phyloP scores from a whole-genome alignment of 2,113 vertebrate genomes.

The Dipodomys merriami region DNA sequence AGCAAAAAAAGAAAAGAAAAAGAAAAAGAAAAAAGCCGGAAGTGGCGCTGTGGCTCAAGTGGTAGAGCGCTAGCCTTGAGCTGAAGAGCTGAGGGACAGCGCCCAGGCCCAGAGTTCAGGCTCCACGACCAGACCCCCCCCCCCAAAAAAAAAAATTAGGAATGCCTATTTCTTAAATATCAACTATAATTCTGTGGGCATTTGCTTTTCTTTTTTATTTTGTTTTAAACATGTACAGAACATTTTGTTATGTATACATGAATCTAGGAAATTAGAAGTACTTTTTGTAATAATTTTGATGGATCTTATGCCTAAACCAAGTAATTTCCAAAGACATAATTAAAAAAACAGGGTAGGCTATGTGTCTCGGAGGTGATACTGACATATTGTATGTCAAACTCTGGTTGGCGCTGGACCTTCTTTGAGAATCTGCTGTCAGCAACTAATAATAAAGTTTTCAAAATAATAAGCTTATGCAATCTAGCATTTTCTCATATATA shows the following conservation, averaged over 20 bases:
- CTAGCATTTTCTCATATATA: background rate
- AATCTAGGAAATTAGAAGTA: background rate
- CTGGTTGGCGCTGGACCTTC: background rate
- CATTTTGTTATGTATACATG: conserved; percentile 24
- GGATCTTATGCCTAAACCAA: background rate
- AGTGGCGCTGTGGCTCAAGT: too few relatives aligned
- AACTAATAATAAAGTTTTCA: conserved; percentile 42
- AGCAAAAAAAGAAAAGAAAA: too few relatives aligned
- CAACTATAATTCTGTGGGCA: background rate
- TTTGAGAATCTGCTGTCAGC: background rate
- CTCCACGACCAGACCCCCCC: too few relatives aligned
- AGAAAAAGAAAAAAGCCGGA: too few relatives aligned
- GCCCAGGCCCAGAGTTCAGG: too few relatives aligned
- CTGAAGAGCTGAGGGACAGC: too few relatives aligned
- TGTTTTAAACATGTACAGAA: background rate
- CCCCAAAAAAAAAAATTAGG: background rate
- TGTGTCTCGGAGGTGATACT: background rate
- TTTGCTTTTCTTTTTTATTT: background rate
- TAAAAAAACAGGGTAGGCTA: background rate
- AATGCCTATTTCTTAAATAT: background rate
- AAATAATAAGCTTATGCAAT: background rate
- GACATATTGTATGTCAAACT: background rate
- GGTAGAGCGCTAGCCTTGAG: too few relatives aligned
- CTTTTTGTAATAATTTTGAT: background rate
- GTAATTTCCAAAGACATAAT: background rate